Evolutionary conservation across 2,113 vertebrate genomes (phyloP).

Genomic region (Xenopus borealis): DNA sequence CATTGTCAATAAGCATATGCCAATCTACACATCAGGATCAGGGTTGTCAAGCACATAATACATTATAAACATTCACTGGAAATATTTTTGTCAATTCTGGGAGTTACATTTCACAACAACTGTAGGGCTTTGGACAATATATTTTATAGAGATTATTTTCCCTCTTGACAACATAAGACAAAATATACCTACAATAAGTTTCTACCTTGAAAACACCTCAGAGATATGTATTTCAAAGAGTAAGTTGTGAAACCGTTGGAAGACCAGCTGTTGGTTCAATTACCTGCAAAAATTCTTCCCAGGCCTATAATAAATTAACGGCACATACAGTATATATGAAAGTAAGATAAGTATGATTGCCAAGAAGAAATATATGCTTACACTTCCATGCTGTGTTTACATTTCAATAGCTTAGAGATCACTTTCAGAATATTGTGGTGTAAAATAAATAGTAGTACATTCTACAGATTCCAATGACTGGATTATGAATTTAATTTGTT

Average conservation of each 20-base stretch:
- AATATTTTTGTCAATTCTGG: no score
- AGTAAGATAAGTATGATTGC: constrained; percentile 37
- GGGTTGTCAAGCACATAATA: no score
- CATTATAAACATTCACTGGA: no score
- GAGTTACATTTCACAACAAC: no score
- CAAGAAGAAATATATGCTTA: constrained; percentile 41
- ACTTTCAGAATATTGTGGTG: constrained; percentile 11
- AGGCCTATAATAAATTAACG: constrained; percentile 50
- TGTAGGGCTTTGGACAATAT: no score
- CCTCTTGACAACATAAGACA: constrained; percentile 21
- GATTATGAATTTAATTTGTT: not conserved
- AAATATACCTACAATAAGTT: constrained; percentile 32
- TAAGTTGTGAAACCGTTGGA: constrained; percentile 55
- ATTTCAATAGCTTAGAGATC: constrained; percentile 36
- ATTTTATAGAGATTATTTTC: not conserved
- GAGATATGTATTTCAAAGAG: constrained; percentile 59
- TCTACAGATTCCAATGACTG: not conserved
- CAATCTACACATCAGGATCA: no score
- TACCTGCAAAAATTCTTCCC: constrained; percentile 43
- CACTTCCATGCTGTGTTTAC: constrained; percentile 19
- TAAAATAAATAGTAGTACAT: not conserved
- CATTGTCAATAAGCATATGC: no score
- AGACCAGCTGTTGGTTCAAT: constrained; percentile 54
- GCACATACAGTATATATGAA: constrained; percentile 21
- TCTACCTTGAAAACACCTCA: constrained; percentile 54